Evolutionary conservation across 2,113 vertebrate genomes (phyloP).

Genomic region (Callaeas wilsoni): DNA sequence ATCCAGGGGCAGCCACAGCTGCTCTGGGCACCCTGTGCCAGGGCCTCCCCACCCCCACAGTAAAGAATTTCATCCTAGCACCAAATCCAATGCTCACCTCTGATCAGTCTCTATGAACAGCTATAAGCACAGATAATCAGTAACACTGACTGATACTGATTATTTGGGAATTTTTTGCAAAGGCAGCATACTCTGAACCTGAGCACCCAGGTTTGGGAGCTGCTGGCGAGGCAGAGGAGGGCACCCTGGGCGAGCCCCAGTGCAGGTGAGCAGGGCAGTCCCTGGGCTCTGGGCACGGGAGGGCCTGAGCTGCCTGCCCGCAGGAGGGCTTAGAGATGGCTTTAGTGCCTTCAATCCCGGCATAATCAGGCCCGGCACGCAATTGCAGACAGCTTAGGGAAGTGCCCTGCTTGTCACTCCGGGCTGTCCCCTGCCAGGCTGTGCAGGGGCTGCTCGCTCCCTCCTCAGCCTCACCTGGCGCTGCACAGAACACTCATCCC

Average conservation of each 20-base stretch:
- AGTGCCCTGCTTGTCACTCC: not conserved
- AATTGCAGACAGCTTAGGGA: not conserved
- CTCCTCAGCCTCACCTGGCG: not conserved
- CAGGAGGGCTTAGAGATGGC: not conserved
- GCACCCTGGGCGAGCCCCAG: not conserved
- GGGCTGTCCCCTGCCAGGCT: not conserved
- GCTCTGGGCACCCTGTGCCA: not conserved
- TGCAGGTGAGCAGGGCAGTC: rapidly evolving
- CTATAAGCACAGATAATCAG: too few relatives aligned
- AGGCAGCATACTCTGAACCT: not conserved
- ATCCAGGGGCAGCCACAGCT: not conserved
- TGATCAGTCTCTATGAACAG: not conserved
- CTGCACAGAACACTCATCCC: not conserved
- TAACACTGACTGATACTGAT: not conserved
- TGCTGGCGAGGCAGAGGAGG: not conserved
- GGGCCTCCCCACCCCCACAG: not conserved
- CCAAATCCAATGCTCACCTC: not conserved
- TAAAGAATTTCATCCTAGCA: rapidly evolving
- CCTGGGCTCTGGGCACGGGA: too few relatives aligned
- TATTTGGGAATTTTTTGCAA: not conserved
- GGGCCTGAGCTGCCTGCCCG: too few relatives aligned
- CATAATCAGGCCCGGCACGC: not conserved
- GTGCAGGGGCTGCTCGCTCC: not conserved
- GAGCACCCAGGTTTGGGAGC: not conserved
- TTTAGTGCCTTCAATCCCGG: not conserved